Percentiles rank a stretch among this genome's conserved stretches.
Evolutionary conservation across 2,113 vertebrate genomes (phyloP).

Genomic region (Neolamprologus falcicula): DNA sequence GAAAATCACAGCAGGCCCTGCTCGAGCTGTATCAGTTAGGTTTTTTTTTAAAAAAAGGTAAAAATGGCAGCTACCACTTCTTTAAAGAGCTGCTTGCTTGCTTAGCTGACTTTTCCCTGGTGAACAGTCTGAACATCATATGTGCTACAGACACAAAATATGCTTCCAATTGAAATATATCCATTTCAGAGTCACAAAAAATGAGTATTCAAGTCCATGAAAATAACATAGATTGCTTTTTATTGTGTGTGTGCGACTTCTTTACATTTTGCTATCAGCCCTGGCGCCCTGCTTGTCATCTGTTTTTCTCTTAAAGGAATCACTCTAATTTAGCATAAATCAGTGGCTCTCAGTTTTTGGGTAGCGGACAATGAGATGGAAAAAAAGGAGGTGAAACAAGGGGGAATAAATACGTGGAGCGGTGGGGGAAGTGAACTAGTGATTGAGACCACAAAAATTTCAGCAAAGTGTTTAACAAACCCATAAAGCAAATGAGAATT

Average conservation of each 20-base stretch:
- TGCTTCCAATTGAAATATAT: not conserved
- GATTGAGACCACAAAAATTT: not conserved
- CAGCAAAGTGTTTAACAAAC: not conserved
- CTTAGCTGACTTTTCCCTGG: rapidly evolving
- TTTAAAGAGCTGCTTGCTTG: not conserved
- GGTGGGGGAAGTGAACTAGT: not conserved
- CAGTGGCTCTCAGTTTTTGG: not conserved
- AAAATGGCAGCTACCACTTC: not conserved
- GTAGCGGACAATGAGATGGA: not conserved
- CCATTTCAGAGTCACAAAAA: not conserved
- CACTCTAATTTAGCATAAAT: not conserved
- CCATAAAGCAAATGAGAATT: not conserved
- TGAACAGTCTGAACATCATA: not conserved
- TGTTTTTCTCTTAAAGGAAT: not conserved
- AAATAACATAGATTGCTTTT: not conserved
- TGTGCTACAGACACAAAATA: not conserved
- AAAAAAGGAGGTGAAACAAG: not conserved
- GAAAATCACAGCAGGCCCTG: not conserved
- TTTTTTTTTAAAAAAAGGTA: not conserved
- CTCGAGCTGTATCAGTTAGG: not conserved
- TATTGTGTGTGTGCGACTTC: not conserved
- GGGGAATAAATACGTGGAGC: not conserved
- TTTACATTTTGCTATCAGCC: not conserved
- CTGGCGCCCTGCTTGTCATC: not conserved
- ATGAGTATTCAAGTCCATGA: not conserved